Base-by-base conservation (phyloP, 1,140 invertebrate genomes). In the Drosophila erecta region DNA sequence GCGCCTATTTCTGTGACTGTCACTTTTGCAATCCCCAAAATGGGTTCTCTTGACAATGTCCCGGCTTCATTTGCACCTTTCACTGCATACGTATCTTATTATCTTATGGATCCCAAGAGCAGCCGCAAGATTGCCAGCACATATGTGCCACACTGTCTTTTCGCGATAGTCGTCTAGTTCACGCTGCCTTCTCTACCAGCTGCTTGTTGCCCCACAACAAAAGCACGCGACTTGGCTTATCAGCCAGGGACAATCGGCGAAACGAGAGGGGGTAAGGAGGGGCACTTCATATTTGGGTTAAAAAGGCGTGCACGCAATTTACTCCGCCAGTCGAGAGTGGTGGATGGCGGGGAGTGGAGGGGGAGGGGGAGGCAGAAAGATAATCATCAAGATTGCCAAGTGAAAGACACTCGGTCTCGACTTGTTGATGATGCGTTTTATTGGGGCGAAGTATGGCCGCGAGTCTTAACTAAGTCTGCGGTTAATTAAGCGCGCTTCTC, bases 231-330 rank as follows among this genome's bases (percentile, higher is more conserved):
- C 51, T 57, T 55, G 55, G 59, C 81, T 85, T 85, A 85, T 85
- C 81, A 75, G 47, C 47, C 59, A 38, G 60, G 62, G 51, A 64
- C 75, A 84, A 86, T 85, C 81, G 40, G 46, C 66, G 43, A 46
- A 72, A 51, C 54, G 50, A 59, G 46, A 49, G 2, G 24, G 4
- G 24, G 3, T 4, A 24, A 24, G 30, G 2, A 27, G 59, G 64
- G 46, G 51, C 40, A 67, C 57, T 47, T 79, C 58, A 73, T 85
- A 84, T 85, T 84, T 84, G 81, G 80, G 80, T 84, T 84, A 84
- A 85, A 85, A 76, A 84, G 80, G 80, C 80, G 80, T 84, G 76
- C 81, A 84, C 72, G 80, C 80, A 84, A 84, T 84, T 84, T 84
- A 80, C 72, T 79, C 53, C 64, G 24, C 43, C 55, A 70, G 54